Conservation (phyloP, 2,797 vertebrate genomes). For the Sebastes hopkinsi region DNA sequence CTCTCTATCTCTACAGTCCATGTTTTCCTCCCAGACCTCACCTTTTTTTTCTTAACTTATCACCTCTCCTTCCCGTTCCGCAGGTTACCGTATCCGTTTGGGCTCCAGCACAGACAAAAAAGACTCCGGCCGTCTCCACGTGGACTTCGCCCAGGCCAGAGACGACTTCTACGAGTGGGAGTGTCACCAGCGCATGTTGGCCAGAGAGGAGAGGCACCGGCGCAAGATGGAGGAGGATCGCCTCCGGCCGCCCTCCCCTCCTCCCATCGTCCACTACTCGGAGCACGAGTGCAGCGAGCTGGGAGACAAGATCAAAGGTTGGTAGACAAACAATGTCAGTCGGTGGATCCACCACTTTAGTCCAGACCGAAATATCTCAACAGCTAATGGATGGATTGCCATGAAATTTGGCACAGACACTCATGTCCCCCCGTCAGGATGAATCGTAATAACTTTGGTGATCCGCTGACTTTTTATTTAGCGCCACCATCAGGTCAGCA, state of each 20-base stretch:
- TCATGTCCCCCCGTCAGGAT: no score
- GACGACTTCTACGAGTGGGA: slow-evolving; percentile 98
- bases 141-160: slow-evolving; percentile 95
- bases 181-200: slow-evolving; percentile 93
- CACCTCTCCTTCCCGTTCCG: background rate
- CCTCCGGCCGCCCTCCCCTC: slow-evolving; percentile 90
- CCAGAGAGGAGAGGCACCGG: slow-evolving; percentile 93
- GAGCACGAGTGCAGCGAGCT: slow-evolving; percentile 93
- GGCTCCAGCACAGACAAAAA: slow-evolving; percentile 98
- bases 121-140: slow-evolving; percentile 93
- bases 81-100: slow-evolving; percentile 93
- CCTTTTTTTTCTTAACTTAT: slow-evolving; percentile 64
- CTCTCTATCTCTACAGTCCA: background rate
- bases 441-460: no score
- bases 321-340: background rate
- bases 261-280: slow-evolving; percentile 93
- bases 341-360: background rate
- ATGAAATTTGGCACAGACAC: no score
- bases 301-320: slow-evolving; percentile 95
- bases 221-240: slow-evolving; percentile 91
- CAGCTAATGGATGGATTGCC: background rate
- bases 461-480: no score
- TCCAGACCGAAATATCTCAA: background rate
- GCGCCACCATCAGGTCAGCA: no score
- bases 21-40: background rate